Percentiles rank a stretch among this genome's conserved stretches.
Evolutionary conservation across 1,140 invertebrate species (phyloP).

Genomic region (Drosophila sucinea): DNA sequence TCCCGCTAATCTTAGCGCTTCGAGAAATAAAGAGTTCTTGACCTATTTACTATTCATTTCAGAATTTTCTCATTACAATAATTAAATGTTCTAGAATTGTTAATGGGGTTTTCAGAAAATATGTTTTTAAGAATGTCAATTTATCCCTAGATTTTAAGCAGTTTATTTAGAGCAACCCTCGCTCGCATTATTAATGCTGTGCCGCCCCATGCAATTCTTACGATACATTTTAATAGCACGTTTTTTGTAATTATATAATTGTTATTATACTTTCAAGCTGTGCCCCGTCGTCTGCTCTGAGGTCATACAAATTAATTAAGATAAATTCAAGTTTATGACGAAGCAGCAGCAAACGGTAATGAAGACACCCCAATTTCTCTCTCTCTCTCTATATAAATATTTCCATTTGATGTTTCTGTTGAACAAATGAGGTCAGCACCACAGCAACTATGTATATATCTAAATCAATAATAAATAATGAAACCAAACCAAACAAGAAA

Average conservation of each 20-base stretch:
- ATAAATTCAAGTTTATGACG: constrained; percentile 24
- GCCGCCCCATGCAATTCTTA: background rate
- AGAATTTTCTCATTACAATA: no score
- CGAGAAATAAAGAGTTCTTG: no score
- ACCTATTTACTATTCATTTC: no score
- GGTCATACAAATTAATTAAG: constrained; percentile 52
- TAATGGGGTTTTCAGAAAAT: no score
- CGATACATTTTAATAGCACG: constrained; percentile 30
- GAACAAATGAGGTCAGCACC: constrained; percentile 29
- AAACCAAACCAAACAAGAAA: constrained; percentile 1
- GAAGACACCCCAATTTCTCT: background rate
- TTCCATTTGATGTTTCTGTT: background rate
- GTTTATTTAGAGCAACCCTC: no score
- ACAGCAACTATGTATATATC: constrained; percentile 12
- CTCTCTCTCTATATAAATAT: background rate
- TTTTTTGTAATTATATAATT: constrained; percentile 46
- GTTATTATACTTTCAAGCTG: constrained; percentile 23
- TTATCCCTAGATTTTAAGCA: no score
- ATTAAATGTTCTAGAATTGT: no score
- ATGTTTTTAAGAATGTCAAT: no score
- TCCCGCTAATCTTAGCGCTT: no score
- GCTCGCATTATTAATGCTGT: background rate
- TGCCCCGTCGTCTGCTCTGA: background rate
- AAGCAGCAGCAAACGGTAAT: constrained; percentile 15
- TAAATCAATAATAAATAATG: constrained; percentile 15